Evolutionary conservation across 2,797 vertebrate species (phyloP), one percentile per base, ranked within the genome.

Genomic region (Oryzias dopingdopingensis): DNA sequence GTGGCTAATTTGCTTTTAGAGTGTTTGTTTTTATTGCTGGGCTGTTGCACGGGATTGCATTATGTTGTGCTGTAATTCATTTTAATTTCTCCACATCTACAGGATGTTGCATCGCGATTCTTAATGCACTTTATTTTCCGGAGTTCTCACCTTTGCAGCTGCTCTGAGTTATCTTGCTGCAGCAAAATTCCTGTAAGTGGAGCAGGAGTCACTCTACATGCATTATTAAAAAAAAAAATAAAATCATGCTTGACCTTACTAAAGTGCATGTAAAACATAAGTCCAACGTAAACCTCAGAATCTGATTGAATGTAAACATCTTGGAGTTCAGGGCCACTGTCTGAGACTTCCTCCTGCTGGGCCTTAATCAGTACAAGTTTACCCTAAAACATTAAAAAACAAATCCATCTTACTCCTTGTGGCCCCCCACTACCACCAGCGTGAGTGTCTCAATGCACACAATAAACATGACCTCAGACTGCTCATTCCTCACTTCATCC

Each of bases 331-430:
- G 51, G 66, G 60, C 76, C 66, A 57, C 63, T 4, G 67, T 77
- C 82, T 84, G 67, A 75, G 74, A 72, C 63, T 64, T 73, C 56
- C 66, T 84, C 74, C 74, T 74, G 77, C 80, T 83, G 75, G 56
- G 80, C 49, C 75, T 74, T 80, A 86, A 83, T 82, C 66, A 74
- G 74, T 63, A 70, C 79, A 78, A 59, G 62, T 72, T 66, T 64
- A 48, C 60, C 50, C 60, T 29, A 41, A 14, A 41, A 56, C 43
- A 65, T 58, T 6, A 47, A 47, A 55, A 37, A 66, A 42, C 41
- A 62, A 73, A 55, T 20, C 8, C 56, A 56, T 61, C 56, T 66
- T 3, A 5, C 53, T 62, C 23, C n/a, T 53, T 43, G 59, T 32
- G 47, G 23, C 4, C 52, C 32, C 61, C 70, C 60, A 32, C 32